A percentile compares a stretch with the other conserved stretches of the same genome.
These are phyloP conservation scores for Alectura lathami DNA, from an alignment of 2,113 vertebrate species.

Conservation along the genomic window DNA sequence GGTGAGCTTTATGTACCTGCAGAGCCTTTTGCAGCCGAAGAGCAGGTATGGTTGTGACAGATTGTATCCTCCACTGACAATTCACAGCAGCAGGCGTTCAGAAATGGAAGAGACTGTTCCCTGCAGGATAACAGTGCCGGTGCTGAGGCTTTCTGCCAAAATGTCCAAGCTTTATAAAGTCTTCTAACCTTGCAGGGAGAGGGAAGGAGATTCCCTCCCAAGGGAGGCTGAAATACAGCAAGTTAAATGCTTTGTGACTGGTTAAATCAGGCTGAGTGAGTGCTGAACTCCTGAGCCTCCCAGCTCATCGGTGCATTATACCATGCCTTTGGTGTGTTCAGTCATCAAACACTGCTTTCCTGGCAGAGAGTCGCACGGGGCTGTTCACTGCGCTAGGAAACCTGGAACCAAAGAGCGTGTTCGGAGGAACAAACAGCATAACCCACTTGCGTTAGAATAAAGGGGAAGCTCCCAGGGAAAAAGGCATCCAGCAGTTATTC, in stretches of 20 bases:
- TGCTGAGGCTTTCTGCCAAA: neutral
- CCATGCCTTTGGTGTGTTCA: no score
- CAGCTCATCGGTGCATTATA: no score
- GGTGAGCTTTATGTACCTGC: conserved; percentile 98
- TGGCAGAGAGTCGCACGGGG: no score
- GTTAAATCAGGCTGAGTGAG: no score
- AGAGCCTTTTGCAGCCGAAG: conserved; percentile 94
- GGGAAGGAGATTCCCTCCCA: neutral
- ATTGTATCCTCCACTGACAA: neutral
- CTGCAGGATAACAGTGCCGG: neutral
- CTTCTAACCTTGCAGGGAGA: neutral
- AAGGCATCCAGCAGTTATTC: neutral
- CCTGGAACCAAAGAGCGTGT: neutral
- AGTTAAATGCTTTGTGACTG: no score
- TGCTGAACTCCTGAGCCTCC: no score
- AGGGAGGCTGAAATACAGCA: no score
- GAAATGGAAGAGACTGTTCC: neutral
- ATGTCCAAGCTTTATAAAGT: neutral
- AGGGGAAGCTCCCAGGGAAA: neutral
- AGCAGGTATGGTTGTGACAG: conserved; percentile 83
- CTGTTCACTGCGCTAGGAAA: neutral
- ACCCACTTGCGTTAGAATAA: neutral
- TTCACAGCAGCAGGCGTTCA: neutral
- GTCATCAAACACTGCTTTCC: no score
- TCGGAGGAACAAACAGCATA: neutral